These are phyloP conservation scores for Actinernus sp. DNA, from an alignment of 92 coral and sea anemone species.

Conservation along the genomic window DNA sequence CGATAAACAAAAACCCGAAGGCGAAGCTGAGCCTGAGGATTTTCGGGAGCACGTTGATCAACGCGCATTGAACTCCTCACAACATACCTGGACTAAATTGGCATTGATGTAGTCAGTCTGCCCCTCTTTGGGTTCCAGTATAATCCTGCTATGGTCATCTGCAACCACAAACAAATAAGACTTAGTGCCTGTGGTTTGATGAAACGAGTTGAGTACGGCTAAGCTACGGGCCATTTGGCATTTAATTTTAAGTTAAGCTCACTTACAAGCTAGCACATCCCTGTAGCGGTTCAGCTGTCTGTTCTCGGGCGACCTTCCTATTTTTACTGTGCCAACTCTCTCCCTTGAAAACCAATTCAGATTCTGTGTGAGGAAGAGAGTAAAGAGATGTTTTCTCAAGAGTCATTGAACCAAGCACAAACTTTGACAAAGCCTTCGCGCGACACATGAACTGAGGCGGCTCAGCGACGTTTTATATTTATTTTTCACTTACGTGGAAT, in stretches of 20 bases:
- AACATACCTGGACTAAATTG: slow-evolving; percentile 90
- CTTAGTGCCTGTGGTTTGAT: slow-evolving; percentile 6
- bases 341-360: slow-evolving; percentile 82
- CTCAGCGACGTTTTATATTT: too few relatives aligned
- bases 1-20: too few relatives aligned
- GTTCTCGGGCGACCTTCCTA: slow-evolving; percentile 88
- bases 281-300: slow-evolving; percentile 91
- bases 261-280: slow-evolving; percentile 99
- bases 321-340: slow-evolving; percentile 84
- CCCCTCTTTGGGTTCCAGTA: slow-evolving; percentile 69
- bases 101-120: slow-evolving; percentile 96
- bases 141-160: slow-evolving; percentile 98
- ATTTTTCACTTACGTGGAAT: slow-evolving; percentile 52
- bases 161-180: slow-evolving; percentile 16
- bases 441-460: too few relatives aligned
- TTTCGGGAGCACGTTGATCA: too few relatives aligned
- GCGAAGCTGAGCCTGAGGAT: too few relatives aligned
- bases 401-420: too few relatives aligned
- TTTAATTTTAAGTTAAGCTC: neutral
- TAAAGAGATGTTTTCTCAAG: too few relatives aligned
- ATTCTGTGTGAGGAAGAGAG: slow-evolving; percentile 62
- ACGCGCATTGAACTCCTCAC: too few relatives aligned
- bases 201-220: neutral
- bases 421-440: neutral
- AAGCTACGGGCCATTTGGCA: neutral